phyloP scores from a whole-genome alignment of 2,797 vertebrate species.

The Rallus crepitans region DNA sequence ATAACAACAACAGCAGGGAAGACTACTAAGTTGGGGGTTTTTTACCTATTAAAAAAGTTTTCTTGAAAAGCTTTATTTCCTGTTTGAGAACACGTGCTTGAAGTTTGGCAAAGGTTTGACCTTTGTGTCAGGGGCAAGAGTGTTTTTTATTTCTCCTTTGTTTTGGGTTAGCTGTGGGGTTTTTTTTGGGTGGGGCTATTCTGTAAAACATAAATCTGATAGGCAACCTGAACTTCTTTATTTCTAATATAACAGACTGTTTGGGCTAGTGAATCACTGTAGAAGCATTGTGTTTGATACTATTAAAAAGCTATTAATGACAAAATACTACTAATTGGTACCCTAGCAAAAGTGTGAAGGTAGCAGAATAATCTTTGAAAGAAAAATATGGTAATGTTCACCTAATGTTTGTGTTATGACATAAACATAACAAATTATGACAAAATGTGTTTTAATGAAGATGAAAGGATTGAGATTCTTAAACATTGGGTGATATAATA shows the following conservation, averaged over 20 bases:
- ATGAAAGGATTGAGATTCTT: not conserved
- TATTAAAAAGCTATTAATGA: not conserved
- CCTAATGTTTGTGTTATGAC: not conserved
- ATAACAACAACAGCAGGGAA: not conserved
- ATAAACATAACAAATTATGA: not conserved
- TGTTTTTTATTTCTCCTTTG: not conserved
- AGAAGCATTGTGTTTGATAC: not conserved
- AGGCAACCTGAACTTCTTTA: not conserved
- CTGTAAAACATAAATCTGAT: not conserved
- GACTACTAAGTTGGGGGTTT: not conserved
- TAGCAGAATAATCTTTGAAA: not conserved
- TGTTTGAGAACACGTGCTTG: not conserved
- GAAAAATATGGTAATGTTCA: not conserved
- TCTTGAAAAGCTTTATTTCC: slow-evolving; percentile 49
- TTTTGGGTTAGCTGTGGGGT: not conserved
- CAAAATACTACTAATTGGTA: not conserved
- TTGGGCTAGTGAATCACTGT: not conserved
- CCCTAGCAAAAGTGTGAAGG: not conserved
- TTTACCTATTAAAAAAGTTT: not conserved
- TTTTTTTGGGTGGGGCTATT: not conserved
- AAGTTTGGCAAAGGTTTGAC: not conserved
- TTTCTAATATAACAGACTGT: not conserved
- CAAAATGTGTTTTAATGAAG: not conserved
- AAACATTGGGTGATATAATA: not conserved
- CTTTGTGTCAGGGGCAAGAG: not conserved